A percentile compares a stretch with the other conserved stretches of the same genome.
Conservation (phyloP, 2,113 vertebrate species). For the Pygoscelis antarcticus region DNA sequence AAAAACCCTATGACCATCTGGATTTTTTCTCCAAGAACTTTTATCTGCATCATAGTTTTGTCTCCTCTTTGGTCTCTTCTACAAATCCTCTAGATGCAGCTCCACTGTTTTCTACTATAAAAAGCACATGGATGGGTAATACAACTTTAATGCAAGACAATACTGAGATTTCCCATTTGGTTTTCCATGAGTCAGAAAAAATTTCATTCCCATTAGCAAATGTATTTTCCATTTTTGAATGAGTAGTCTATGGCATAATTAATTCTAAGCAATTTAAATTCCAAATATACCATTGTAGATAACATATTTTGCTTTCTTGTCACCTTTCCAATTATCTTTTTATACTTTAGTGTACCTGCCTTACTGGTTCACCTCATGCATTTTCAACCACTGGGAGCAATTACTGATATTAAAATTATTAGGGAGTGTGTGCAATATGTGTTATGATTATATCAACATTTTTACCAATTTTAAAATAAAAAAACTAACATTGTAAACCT, state of each 20-base stretch:
- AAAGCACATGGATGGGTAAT: background rate
- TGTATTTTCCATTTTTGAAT: background rate
- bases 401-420: background rate
- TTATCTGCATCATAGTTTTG: background rate
- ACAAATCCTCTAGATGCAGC: background rate
- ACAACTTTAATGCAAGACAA: background rate
- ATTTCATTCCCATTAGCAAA: background rate
- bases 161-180: background rate
- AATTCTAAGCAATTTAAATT: background rate
- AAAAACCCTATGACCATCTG: background rate
- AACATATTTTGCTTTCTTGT: background rate
- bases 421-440: background rate
- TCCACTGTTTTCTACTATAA: background rate
- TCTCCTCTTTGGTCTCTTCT: background rate
- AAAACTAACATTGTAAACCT: background rate
- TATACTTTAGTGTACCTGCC: background rate
- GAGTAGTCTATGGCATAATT: background rate
- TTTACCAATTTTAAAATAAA: background rate
- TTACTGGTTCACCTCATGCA: background rate
- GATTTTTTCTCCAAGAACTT: background rate
- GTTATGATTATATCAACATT: background rate
- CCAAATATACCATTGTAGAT: background rate
- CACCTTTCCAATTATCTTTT: conserved; percentile 5
- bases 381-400: background rate
- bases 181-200: background rate